Evolutionary conservation across 2,888 invertebrate species (phyloP), one percentile per base, ranked within the genome.

Genomic region (Trichogramma dendrolimi): DNA sequence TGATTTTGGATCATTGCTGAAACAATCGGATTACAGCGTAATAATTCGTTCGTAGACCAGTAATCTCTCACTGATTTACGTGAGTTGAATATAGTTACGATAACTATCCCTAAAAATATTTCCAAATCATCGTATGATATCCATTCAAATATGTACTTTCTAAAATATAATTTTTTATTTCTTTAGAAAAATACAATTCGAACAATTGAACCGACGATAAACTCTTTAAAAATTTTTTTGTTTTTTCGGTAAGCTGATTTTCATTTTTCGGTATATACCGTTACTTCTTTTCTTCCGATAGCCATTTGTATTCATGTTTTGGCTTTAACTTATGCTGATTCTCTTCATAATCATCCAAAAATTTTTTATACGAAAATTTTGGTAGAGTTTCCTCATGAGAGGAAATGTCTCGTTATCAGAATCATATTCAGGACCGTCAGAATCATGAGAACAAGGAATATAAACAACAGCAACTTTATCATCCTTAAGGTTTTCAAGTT

Each of bases 121-220:
- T 56, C 14, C 11, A 48, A 41, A 41, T 48, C 53, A 7, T 53
- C 41, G 11, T 5, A 7, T 10, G 4, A 41, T 53, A 48, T 5
- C 48, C 47, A 40, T 56, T 56, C n/a, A 10, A 4, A 6, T 49
- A 4, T 40, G 56, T 56, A 41, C 56, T 6, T 11, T 48, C 14
- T 11, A 56, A 10, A 38, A 56, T 56, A 11, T 56, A 39, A 39
- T 47, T 56, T 56, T 56, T 38, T 11, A 56, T 40, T 56, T 56
- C 56, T 41, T 56, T 41, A 48, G 56, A 46, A 55, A 55, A 55
- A 46, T 39, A 55, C 39, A 46, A 46, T 39, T 44, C 55, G 38
- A 55, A 55, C 40, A 56, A 40, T 40, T 56, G 8, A 10, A 48
- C 48, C 4, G 6, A 56, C 14, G 56, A 54, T 6, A 4, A n/a